Conservation (phyloP, 2,797 vertebrate species). For the Chaetodon trifasciatus region DNA sequence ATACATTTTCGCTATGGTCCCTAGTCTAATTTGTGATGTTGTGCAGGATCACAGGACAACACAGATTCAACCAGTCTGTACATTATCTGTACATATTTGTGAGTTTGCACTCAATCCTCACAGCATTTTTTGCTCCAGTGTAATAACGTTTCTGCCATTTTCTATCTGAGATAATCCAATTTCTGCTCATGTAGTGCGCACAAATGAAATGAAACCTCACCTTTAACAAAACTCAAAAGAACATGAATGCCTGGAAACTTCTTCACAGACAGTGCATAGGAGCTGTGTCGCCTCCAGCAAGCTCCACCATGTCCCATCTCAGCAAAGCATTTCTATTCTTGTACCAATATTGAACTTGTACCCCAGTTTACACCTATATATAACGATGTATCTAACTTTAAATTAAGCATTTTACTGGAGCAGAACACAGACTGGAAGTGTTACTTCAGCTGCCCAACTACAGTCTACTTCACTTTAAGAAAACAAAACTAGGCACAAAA, state of each 20-base stretch:
- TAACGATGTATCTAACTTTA: background rate
- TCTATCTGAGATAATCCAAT: background rate
- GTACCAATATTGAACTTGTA: background rate
- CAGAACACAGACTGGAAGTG: background rate
- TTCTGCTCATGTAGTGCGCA: background rate
- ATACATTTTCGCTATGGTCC: background rate
- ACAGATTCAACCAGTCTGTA: background rate
- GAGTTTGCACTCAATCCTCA: background rate
- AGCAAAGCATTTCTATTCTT: background rate
- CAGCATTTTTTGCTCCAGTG: background rate
- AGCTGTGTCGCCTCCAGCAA: background rate
- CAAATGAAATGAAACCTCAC: background rate
- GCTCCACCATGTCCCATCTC: background rate
- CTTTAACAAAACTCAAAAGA: background rate
- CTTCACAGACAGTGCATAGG: background rate
- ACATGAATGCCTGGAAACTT: background rate
- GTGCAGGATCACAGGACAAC: conserved; percentile 2
- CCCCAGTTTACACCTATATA: background rate
- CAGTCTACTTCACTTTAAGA: background rate
- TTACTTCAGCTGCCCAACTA: background rate
- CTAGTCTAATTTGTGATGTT: background rate
- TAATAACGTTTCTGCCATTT: background rate
- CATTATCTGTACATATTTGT: background rate
- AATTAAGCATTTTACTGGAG: background rate
- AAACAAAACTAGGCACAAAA: background rate